Evolutionary conservation across 2,888 invertebrate genomes (phyloP).

Genomic region (Drosophila quinaria): DNA sequence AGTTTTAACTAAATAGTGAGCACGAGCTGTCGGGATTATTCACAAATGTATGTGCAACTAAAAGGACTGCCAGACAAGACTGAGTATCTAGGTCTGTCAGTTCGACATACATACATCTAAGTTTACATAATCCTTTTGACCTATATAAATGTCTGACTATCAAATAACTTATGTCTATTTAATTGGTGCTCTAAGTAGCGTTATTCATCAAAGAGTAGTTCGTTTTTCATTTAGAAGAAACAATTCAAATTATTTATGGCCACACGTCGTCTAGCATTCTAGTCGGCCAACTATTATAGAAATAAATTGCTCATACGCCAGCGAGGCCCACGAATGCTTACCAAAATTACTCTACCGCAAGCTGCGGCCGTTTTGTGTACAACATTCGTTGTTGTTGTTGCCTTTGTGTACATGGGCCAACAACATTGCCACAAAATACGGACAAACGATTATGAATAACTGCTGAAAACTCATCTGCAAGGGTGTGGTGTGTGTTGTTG

Average conservation of each 20-base stretch:
- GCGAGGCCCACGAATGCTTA: constrained; percentile 31
- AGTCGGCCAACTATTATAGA: constrained; percentile 28
- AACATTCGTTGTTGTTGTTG: constrained; percentile 29
- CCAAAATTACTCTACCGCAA: constrained; percentile 66
- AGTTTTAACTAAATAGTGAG: constrained; percentile 55
- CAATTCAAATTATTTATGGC: constrained; percentile 50
- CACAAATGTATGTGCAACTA: constrained; percentile 45
- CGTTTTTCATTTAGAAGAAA: constrained; percentile 6
- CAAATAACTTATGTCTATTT: constrained; percentile 32
- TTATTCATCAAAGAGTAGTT: constrained; percentile 13
- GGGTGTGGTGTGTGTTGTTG: constrained; percentile 9
- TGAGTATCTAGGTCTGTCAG: neutral
- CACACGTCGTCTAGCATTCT: constrained; percentile 23
- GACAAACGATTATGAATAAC: constrained; percentile 80
- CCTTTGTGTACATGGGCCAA: constrained; percentile 46
- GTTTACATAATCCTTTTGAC: neutral
- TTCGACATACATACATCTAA: neutral
- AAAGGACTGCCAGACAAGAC: constrained; percentile 27
- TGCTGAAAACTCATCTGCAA: constrained; percentile 28
- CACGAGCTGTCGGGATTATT: constrained; percentile 46
- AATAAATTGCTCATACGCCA: constrained; percentile 66
- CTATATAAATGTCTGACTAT: constrained; percentile 24
- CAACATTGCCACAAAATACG: constrained; percentile 51
- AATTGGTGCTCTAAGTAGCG: constrained; percentile 24
- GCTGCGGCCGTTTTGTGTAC: constrained; percentile 62